Evolutionary conservation across 1,140 invertebrate species (phyloP), one percentile per base, ranked within the genome.

Genomic region (Goniozus legneri): DNA sequence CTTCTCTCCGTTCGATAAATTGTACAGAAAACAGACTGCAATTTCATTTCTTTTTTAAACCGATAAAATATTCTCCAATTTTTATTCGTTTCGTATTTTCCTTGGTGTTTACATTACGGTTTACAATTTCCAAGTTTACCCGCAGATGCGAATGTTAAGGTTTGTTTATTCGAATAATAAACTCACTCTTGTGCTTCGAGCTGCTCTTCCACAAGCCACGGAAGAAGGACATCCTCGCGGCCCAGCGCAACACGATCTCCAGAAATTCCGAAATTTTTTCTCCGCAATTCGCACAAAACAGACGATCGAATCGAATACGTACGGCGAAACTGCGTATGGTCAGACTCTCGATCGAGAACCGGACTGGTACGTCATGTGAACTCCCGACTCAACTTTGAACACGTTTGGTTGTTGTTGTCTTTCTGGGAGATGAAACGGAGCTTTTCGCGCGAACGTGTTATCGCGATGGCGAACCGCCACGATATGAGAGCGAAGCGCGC

Each of bases 121-220:
- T 10, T 27, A n/a, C n/a, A n/a, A n/a, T n/a, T n/a, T n/a, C n/a
- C n/a, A n/a, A n/a, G n/a, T n/a, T n/a, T n/a, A n/a, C n/a, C n/a
- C n/a, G n/a, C n/a, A n/a, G n/a, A n/a, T n/a, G n/a, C n/a, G n/a
- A n/a, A n/a, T n/a, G n/a, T n/a, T n/a, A n/a, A n/a, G 24, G 10
- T 27, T 27, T 4, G 4, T 27, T 6, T 27, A 27, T 27, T 27
- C 24, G 24, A 27, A 27, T 10, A 27, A 10, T 27, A 20, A 47
- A 83, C 83, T 84, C 66, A 85, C 83, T 84, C 78, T 82, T 82
- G 55, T 85, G 83, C 56, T 83, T 84, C 3, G 82, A 81, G 65
- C 79, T 81, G 58, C 76, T 83, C 56, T 80, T 84, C 82, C 80
- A 84, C 58, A 85, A 79, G 59, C 79, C 80, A 55, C 82, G 79